Evolutionary conservation across 1,140 invertebrate species (phyloP), one percentile per base, ranked within the genome.

Genomic region (Drosophila setifemur): DNA sequence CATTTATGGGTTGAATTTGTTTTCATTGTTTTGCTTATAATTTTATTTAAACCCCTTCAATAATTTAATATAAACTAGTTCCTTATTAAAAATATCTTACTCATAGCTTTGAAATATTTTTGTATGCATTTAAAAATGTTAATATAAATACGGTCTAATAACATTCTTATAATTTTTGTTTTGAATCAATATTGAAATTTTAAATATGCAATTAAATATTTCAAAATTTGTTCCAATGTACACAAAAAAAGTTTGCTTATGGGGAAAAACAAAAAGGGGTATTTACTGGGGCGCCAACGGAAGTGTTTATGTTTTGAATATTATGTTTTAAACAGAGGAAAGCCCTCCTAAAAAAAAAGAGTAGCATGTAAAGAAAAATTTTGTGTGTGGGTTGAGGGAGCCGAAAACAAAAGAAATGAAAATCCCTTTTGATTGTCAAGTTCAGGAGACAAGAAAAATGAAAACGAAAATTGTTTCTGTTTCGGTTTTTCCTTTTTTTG

Each of bases 391-490:
- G 53, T 12, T 43, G 29, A 8, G 14, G 31, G 4, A 8, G 31
- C 14, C 25, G 5, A 50, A 68, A 75, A 63, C 48, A 54, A 68
- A 82, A 64, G 43, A 57, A 76, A 73, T 42, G 63, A 71, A 83
- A 83, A 83, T 79, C 79, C 81, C 74, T 72, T 85, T 72, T 74
- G 79, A 69, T 79, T 85, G 79, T 86, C 79, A 85, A 85, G 79
- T 85, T 85, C 79, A 85, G 55, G 19, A 45, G 53, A 49, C 33
- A 58, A 52, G 45, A 73, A 40, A 70, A 66, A 77, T 53, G 54
- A 67, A 82, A 85, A 81, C 72, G 70, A 77, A 83, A 83, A 85
- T 66, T 57, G 42, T 66, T 73, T 68, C 37, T 14, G 8, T 35
- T 45, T 11, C n/a, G 8, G 1, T 40, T 31, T 42, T 19, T 8